These are phyloP conservation scores for Drosophila peninsularis DNA, from an alignment of 2,888 invertebrate genomes.

Conservation along the genomic window DNA sequence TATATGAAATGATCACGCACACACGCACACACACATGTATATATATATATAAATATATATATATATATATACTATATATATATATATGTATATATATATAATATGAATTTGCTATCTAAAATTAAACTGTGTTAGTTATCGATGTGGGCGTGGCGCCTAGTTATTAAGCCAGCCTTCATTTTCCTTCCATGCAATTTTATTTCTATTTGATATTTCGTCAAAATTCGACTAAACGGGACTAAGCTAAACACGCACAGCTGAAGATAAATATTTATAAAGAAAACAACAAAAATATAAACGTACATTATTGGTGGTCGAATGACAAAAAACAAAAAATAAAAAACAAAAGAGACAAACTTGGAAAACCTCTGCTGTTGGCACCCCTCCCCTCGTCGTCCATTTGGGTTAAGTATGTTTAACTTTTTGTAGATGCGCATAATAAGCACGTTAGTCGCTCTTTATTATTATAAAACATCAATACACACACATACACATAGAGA, in stretches of 20 bases:
- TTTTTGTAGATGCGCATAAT: constrained; percentile 66
- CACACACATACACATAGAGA: not conserved
- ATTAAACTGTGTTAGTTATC: constrained; percentile 1
- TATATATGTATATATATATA: too few species aligned
- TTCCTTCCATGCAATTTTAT: constrained; percentile 18
- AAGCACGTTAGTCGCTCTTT: constrained; percentile 70
- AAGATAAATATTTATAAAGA: constrained; percentile 8
- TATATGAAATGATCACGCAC: constrained; percentile 3
- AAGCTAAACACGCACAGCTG: constrained; percentile 13
- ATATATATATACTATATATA: too few species aligned
- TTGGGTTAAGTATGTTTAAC: constrained; percentile 14
- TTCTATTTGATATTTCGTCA: constrained; percentile 33
- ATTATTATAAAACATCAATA: constrained; percentile 58
- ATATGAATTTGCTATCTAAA: too few species aligned
- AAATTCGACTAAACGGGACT: constrained; percentile 29
- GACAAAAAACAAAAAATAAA: too few species aligned
- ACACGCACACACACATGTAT: constrained; percentile 14
- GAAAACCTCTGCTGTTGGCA: not conserved
- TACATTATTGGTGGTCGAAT: constrained; percentile 55
- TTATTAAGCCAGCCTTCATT: constrained; percentile 46
- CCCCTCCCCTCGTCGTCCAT: not conserved
- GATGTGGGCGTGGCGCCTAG: constrained; percentile 39
- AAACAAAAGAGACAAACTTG: not conserved
- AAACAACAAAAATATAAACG: constrained; percentile 28
- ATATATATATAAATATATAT: too few species aligned